Percentiles rank a stretch among this genome's conserved stretches.
These are phyloP conservation scores for Conus canariensis DNA, from an alignment of 2,888 invertebrate genomes.

Conservation along the genomic window DNA sequence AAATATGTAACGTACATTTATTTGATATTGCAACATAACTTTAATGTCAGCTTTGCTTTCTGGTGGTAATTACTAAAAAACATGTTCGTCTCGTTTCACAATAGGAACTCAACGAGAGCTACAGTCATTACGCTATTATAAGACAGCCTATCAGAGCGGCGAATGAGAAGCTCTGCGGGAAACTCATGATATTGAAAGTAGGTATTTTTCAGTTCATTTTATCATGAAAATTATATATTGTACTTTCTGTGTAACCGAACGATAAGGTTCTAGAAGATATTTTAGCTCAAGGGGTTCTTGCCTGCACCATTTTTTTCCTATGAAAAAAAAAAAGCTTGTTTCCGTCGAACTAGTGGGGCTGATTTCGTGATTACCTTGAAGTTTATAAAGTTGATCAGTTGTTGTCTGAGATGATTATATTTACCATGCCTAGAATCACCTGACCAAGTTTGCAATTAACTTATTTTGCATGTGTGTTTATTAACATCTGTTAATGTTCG, in stretches of 20 bases:
- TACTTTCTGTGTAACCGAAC: not conserved
- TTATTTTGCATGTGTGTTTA: no score
- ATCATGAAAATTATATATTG: not conserved
- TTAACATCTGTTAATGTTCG: no score
- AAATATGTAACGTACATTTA: no score
- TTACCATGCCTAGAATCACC: no score
- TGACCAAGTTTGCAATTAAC: no score
- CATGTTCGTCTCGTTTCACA: not conserved
- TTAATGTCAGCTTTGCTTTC: no score
- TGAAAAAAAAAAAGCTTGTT: no score
- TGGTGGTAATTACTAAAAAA: not conserved
- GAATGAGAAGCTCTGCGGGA: not conserved
- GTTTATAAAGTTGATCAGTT: no score
- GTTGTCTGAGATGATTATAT: no score
- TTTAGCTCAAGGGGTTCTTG: not conserved
- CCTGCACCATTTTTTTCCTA: not conserved
- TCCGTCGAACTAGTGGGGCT: no score
- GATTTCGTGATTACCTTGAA: no score
- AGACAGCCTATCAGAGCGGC: conserved; percentile 34
- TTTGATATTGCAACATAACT: no score
- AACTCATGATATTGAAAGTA: not conserved
- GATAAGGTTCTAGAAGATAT: not conserved
- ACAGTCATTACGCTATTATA: not conserved
- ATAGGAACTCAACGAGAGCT: not conserved
- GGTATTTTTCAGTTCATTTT: not conserved